Evolutionary conservation across 2,113 vertebrate species (phyloP).

Genomic region (Physeter macrocephalus): DNA sequence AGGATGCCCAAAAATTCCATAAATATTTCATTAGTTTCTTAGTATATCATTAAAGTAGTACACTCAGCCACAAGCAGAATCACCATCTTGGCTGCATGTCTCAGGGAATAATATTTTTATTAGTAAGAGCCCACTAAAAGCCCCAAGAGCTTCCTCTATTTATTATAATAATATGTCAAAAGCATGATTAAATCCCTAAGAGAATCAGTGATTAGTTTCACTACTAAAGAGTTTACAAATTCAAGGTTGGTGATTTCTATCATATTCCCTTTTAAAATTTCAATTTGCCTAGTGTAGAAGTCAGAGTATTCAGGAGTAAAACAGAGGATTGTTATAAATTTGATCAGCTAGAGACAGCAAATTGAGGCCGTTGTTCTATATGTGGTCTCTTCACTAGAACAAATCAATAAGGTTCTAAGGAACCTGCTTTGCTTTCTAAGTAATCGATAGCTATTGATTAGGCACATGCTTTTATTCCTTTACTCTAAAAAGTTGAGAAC

Average conservation of each 20-base stretch:
- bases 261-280: not conserved
- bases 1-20: not conserved
- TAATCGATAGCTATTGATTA: not conserved
- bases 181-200: not conserved
- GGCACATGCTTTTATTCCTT: not conserved
- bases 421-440: not conserved
- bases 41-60: not conserved
- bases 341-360: not conserved
- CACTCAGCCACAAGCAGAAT: not conserved
- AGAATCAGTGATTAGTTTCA: constrained; percentile 1
- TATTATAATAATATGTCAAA: not conserved
- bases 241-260: not conserved
- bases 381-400: not conserved
- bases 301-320: not conserved
- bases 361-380: not conserved
- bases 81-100: not conserved
- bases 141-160: not conserved
- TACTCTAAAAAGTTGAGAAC: not conserved
- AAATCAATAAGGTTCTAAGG: constrained; percentile 19
- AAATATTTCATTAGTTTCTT: not conserved
- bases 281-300: not conserved
- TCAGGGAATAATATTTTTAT: not conserved
- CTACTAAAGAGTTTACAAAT: not conserved
- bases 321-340: not conserved
- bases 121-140: not conserved